A percentile compares a stretch with the other conserved stretches of the same genome.
Evolutionary conservation across 2,888 invertebrate genomes (phyloP).

Genomic region (Xestia rhomboidea): DNA sequence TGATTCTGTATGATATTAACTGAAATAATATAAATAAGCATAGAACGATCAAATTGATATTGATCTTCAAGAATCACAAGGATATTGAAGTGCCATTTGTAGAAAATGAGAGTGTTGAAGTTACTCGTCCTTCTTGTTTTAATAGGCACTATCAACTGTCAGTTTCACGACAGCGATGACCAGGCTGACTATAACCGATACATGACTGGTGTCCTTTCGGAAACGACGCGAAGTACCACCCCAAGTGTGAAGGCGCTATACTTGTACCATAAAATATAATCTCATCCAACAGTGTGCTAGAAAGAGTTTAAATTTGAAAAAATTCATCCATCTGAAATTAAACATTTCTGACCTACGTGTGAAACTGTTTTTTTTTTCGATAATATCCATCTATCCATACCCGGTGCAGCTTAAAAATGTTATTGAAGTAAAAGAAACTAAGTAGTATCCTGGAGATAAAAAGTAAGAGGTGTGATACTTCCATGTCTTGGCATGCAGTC

Average conservation of each 20-base stretch:
- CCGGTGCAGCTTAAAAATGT: too few relatives aligned
- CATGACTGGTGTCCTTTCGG: not conserved
- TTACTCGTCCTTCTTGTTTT: not conserved
- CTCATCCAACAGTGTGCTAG: too few relatives aligned
- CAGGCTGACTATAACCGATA: not conserved
- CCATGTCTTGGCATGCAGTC: too few relatives aligned
- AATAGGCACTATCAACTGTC: not conserved
- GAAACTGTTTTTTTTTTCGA: not conserved
- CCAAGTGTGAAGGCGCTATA: not conserved
- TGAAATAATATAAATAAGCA: too few relatives aligned
- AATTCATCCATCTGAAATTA: too few relatives aligned
- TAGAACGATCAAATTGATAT: not conserved
- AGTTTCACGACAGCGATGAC: not conserved
- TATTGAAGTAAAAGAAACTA: too few relatives aligned
- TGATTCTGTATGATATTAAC: too few relatives aligned
- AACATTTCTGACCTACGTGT: too few relatives aligned
- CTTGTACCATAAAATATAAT: not conserved
- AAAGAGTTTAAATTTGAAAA: too few relatives aligned
- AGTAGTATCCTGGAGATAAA: too few relatives aligned
- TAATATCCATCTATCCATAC: too few relatives aligned
- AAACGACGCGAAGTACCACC: not conserved
- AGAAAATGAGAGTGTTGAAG: constrained; percentile 4
- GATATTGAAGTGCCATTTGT: not conserved
- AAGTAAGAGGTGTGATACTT: too few relatives aligned
- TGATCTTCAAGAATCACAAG: not conserved